Evolutionary conservation across 2,113 vertebrate species (phyloP), one percentile per base, ranked within the genome.

Genomic region (Jacana jacana): DNA sequence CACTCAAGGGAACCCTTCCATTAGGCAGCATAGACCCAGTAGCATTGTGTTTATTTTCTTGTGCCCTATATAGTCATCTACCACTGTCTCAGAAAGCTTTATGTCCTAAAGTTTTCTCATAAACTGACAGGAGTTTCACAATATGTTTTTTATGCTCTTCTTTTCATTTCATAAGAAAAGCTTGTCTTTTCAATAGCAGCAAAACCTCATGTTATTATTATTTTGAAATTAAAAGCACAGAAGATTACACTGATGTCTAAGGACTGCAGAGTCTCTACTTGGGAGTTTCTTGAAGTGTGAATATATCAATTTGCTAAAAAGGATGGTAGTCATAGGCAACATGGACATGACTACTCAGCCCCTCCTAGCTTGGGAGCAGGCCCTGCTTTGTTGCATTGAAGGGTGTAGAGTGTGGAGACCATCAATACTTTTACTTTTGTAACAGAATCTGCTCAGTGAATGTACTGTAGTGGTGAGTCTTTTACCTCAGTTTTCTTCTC

Each of bases 131-230:
- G 14, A 89, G 20, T 37, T 66, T 37, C 25, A 42, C 23, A 90
- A 10, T 37, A 76, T 39, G 19, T 46, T 60, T 68, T 83, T 72
- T 39, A 72, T 64, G 40, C 9, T 31, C 11, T 76, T 76, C 42
- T 69, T 90, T 86, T 76, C 6, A 60, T 93, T 90, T 68, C 3
- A 4, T 42, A 61, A 69, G 35, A 64, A 55, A 35, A 1, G 6
- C 22, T 18, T 46, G 7, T 64, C 22, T 1, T 0, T 18, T 54
- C 44, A 70, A n/a, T 2, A 4, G 12, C 6, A 65, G 16, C 37
- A 55, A 24, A 63, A 61, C 7, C 8, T 49, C 35, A 77, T 6
- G 16, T 70, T 35, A 58, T 40, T 17, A 63, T 55, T 61, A 86
- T 52, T 73, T 66, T 78, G 35, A 61, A 72, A 78, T 81, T 61